These are phyloP conservation scores for Stercorarius parasiticus DNA, from an alignment of 2,113 vertebrate species.

Conservation along the genomic window DNA sequence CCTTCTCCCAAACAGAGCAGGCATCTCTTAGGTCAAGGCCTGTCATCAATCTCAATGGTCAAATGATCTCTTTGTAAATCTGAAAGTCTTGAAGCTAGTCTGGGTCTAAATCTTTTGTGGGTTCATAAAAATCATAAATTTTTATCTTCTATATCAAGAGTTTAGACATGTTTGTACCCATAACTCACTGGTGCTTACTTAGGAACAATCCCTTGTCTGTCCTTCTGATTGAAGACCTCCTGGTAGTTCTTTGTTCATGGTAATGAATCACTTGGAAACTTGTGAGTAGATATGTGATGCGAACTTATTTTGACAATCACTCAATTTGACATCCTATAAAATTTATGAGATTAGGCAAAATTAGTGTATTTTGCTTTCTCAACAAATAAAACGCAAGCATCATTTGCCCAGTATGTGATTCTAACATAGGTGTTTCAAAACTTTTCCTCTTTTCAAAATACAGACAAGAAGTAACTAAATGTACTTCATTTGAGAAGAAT, in stretches of 20 bases:
- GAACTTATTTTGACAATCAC: background rate
- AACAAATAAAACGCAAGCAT: background rate
- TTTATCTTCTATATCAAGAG: background rate
- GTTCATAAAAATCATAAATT: background rate
- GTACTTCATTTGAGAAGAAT: background rate
- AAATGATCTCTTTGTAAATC: background rate
- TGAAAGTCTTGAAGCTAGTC: background rate
- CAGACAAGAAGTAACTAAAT: background rate
- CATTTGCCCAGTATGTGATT: background rate
- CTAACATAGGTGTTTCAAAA: background rate
- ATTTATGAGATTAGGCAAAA: background rate
- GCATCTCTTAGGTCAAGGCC: background rate
- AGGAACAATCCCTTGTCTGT: background rate
- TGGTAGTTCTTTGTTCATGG: background rate
- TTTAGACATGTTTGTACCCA: background rate
- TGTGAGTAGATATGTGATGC: background rate
- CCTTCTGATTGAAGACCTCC: background rate
- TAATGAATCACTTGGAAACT: background rate
- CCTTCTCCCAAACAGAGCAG: background rate
- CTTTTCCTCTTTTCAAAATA: background rate
- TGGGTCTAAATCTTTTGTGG: background rate
- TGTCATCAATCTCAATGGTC: background rate
- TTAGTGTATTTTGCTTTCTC: background rate
- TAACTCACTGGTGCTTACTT: background rate
- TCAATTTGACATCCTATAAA: rapidly evolving